Conservation (phyloP, 2,888 invertebrate genomes). For the Conus canariensis region DNA sequence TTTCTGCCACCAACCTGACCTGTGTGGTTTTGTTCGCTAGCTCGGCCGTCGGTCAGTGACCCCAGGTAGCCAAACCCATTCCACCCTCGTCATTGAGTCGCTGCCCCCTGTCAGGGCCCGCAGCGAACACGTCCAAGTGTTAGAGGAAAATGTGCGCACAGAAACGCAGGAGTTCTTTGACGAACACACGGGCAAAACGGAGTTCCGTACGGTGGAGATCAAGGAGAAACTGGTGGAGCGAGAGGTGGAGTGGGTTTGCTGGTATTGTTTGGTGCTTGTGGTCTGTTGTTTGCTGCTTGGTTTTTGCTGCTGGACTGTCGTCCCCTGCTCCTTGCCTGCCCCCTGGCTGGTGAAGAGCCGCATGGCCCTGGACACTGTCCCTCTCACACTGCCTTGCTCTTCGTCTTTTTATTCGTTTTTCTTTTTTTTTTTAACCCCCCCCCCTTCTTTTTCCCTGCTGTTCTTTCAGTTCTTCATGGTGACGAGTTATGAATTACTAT, state of each 20-base stretch:
- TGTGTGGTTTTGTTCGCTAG: conserved; percentile 30
- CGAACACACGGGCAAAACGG: conserved; percentile 65
- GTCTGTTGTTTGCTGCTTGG: background rate
- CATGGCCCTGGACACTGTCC: too few relatives aligned
- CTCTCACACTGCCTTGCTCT: too few relatives aligned
- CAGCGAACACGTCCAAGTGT: conserved; percentile 60
- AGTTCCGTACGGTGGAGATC: conserved; percentile 64
- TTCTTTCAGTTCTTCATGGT: background rate
- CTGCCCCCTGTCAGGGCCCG: conserved; percentile 60
- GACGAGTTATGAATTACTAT: background rate
- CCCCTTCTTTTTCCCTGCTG: too few relatives aligned
- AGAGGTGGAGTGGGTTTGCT: conserved; percentile 60
- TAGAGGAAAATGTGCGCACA: conserved; percentile 64
- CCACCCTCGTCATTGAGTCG: conserved; percentile 57
- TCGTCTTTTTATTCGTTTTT: background rate
- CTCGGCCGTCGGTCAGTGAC: background rate
- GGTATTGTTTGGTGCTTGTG: background rate
- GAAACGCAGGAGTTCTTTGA: conserved; percentile 67
- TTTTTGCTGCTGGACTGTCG: background rate
- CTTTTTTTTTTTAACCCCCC: too few relatives aligned
- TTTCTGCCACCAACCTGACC: too few relatives aligned
- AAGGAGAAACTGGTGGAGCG: conserved; percentile 69
- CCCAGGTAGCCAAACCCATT: conserved; percentile 24
- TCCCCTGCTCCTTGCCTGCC: background rate
- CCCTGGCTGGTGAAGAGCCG: background rate